phyloP scores from a whole-genome alignment of 2,113 vertebrate species.

The Cololabis saira region DNA sequence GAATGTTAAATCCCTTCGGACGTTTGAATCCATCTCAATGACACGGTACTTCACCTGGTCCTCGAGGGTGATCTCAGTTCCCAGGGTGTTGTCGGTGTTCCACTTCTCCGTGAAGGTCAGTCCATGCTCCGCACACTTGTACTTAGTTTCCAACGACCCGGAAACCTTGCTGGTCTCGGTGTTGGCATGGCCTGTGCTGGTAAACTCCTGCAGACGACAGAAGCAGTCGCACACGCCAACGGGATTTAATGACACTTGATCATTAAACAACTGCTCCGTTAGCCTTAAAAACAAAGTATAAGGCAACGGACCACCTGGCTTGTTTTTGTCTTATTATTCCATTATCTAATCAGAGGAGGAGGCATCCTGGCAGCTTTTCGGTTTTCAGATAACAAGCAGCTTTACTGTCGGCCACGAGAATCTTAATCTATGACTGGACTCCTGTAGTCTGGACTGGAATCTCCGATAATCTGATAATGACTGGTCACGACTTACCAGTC shows the following conservation, averaged over 20 bases:
- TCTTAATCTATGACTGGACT: slow-evolving; percentile 31
- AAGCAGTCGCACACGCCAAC: neutral
- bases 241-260: too few species aligned
- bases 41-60: slow-evolving; percentile 44
- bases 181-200: slow-evolving; percentile 94
- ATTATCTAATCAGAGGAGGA: neutral
- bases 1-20: neutral
- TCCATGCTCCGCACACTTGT: slow-evolving; percentile 93
- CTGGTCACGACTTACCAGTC: slow-evolving; percentile 87
- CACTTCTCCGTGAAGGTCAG: slow-evolving; percentile 97
- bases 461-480: slow-evolving; percentile 36
- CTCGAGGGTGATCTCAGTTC: slow-evolving; percentile 94
- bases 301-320: too few species aligned
- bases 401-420: slow-evolving; percentile 11
- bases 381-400: slow-evolving; percentile 24
- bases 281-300: too few species aligned
- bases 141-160: slow-evolving; percentile 97
- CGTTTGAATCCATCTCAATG: too few species aligned
- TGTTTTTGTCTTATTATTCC: neutral
- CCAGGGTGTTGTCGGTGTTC: slow-evolving; percentile 97
- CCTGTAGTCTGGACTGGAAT: slow-evolving; percentile 7
- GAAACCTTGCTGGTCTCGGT: slow-evolving; percentile 94
- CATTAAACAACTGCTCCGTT: too few species aligned
- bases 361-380: neutral
- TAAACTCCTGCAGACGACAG: slow-evolving; percentile 88